phyloP scores from a whole-genome alignment of 2,113 vertebrate genomes.

The Notothenia coriiceps region DNA sequence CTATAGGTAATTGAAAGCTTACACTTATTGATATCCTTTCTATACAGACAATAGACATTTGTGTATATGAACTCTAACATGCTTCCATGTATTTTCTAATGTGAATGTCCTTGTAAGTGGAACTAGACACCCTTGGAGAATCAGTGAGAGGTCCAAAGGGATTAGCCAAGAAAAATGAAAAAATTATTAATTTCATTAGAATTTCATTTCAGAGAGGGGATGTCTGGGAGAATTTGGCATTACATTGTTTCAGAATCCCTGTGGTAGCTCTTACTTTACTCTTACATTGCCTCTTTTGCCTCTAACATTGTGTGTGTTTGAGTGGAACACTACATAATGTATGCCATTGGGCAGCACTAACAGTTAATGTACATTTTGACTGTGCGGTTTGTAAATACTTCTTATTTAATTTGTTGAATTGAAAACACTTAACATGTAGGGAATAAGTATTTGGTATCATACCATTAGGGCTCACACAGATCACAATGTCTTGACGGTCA shows the following conservation, averaged over 20 bases:
- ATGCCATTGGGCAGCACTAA: not conserved
- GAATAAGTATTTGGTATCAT: not conserved
- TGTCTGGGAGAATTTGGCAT: conserved; percentile 25
- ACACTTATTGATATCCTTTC: not conserved
- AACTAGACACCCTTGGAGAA: conserved; percentile 1
- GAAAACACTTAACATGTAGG: not conserved
- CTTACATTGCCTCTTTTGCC: not conserved
- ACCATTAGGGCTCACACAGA: not conserved
- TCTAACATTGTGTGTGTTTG: not conserved
- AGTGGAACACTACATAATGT: not conserved
- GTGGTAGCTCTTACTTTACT: conserved; percentile 3
- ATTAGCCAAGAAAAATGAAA: not conserved
- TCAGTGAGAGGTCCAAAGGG: conserved; percentile 10
- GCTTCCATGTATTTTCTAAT: conserved; percentile 14
- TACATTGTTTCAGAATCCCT: not conserved
- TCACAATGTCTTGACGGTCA: not conserved
- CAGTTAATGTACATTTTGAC: not conserved
- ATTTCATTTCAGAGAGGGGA: conserved; percentile 21
- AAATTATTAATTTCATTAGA: conserved; percentile 1
- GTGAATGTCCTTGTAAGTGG: not conserved
- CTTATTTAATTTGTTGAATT: not conserved
- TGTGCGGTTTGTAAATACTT: not conserved
- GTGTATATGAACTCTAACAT: not conserved
- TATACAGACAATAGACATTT: not conserved
- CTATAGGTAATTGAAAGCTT: not conserved